Conservation (phyloP, 2,797 vertebrate genomes). For the Sciurus vulgaris region DNA sequence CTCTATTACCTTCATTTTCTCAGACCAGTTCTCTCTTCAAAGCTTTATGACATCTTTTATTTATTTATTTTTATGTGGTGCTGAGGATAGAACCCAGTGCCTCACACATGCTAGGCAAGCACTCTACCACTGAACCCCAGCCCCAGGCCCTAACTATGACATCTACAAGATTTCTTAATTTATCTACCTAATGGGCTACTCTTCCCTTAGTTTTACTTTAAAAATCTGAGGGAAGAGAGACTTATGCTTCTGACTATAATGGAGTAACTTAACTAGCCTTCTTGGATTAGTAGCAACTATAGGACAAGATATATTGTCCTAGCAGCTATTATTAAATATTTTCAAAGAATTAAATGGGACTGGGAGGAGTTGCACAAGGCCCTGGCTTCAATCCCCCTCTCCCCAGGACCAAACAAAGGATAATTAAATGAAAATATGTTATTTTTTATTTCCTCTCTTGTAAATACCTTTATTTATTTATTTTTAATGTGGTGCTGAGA, state of each 20-base stretch:
- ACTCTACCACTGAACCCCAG: no score
- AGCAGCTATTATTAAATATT: constrained; percentile 5
- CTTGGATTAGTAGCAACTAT: not conserved
- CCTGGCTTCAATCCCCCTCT: no score
- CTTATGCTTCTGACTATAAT: not conserved
- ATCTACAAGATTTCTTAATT: constrained; percentile 13
- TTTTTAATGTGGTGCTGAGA: no score
- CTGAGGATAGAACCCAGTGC: no score
- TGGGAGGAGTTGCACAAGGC: no score
- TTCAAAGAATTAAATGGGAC: not conserved
- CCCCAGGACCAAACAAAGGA: no score
- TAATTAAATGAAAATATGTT: no score
- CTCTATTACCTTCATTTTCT: not conserved
- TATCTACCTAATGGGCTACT: not conserved
- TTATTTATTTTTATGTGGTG: no score
- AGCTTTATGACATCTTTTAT: not conserved
- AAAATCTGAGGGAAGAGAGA: not conserved
- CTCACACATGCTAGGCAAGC: no score
- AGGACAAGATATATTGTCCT: not conserved
- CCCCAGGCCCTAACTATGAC: not conserved
- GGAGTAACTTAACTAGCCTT: not conserved
- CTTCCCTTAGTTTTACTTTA: constrained; percentile 22
- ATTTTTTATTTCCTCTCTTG: no score
- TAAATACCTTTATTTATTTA: no score
- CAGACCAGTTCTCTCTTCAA: not conserved